phyloP scores from a whole-genome alignment of 2,113 vertebrate genomes.

The Agapornis roseicollis region DNA sequence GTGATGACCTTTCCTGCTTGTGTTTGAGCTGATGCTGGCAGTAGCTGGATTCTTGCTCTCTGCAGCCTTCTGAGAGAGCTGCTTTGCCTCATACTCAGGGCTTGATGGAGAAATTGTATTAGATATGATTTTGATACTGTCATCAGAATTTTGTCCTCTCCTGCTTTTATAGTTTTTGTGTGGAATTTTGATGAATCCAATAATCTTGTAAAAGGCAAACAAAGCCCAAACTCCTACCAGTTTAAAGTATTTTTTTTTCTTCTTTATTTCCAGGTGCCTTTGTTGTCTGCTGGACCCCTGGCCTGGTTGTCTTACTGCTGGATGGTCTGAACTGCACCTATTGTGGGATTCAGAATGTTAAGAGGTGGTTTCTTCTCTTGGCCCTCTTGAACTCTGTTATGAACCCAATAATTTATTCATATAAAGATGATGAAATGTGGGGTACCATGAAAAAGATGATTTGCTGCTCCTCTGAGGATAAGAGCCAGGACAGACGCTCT shows the following conservation, averaged over 20 bases:
- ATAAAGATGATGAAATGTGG: constrained; percentile 98
- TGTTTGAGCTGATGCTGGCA: neutral
- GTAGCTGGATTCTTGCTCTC: neutral
- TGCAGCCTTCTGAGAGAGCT: neutral
- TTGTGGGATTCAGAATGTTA: constrained; percentile 84
- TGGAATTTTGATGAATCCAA: neutral
- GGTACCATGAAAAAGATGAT: constrained; percentile 89
- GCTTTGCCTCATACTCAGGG: neutral
- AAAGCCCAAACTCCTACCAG: neutral
- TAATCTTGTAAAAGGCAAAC: neutral
- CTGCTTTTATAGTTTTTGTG: neutral
- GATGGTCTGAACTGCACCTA: constrained; percentile 87
- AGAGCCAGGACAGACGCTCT: constrained; percentile 75
- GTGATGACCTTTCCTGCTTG: neutral
- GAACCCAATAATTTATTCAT: constrained; percentile 98
- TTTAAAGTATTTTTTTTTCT: neutral
- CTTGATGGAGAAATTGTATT: neutral
- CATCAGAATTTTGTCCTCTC: neutral
- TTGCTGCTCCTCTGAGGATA: constrained; percentile 82
- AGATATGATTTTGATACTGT: neutral
- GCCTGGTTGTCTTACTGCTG: constrained; percentile 87
- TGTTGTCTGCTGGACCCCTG: constrained; percentile 97
- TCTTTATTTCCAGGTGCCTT: constrained; percentile 84
- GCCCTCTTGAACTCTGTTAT: constrained; percentile 93
- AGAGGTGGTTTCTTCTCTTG: constrained; percentile 92